Evolutionary conservation across 92 coral and sea anemone genomes (phyloP).

Genomic region (Zoanthus sansibaricus): DNA sequence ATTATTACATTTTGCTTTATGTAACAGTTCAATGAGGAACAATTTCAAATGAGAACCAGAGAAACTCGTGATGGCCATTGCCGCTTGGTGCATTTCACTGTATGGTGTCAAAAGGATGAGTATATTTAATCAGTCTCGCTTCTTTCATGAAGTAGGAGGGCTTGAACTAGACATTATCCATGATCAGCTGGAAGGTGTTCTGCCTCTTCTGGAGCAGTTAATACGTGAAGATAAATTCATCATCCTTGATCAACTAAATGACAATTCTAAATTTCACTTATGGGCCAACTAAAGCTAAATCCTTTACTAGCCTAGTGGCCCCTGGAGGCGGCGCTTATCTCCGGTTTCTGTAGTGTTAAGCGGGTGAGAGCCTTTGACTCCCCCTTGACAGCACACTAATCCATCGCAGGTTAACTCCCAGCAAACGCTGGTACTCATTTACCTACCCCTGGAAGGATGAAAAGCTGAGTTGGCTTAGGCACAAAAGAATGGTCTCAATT

Average conservation of each 20-base stretch:
- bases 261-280: constrained; percentile 45
- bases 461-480: too few relatives aligned
- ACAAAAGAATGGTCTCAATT: too few relatives aligned
- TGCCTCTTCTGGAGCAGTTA: constrained; percentile 66
- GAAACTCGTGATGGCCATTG: constrained; percentile 63
- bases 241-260: constrained; percentile 59
- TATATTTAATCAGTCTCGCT: constrained; percentile 61
- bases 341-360: too few relatives aligned
- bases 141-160: constrained; percentile 72
- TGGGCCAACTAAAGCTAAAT: not conserved
- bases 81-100: constrained; percentile 46
- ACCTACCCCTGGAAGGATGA: too few relatives aligned
- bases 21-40: constrained; percentile 55
- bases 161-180: constrained; percentile 76
- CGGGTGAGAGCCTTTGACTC: too few relatives aligned
- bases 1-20: too few relatives aligned
- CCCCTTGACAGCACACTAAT: too few relatives aligned
- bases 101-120: constrained; percentile 70
- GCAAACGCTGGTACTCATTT: too few relatives aligned
- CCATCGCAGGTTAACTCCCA: too few relatives aligned
- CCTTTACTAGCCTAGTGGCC: too few relatives aligned
- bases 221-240: constrained; percentile 52
- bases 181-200: constrained; percentile 85
- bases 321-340: too few relatives aligned
- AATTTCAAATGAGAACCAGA: constrained; percentile 61